Evolutionary conservation across 2,888 invertebrate genomes (phyloP), one percentile per base, ranked within the genome.

Genomic region (Brachypalpus laphriformis): DNA sequence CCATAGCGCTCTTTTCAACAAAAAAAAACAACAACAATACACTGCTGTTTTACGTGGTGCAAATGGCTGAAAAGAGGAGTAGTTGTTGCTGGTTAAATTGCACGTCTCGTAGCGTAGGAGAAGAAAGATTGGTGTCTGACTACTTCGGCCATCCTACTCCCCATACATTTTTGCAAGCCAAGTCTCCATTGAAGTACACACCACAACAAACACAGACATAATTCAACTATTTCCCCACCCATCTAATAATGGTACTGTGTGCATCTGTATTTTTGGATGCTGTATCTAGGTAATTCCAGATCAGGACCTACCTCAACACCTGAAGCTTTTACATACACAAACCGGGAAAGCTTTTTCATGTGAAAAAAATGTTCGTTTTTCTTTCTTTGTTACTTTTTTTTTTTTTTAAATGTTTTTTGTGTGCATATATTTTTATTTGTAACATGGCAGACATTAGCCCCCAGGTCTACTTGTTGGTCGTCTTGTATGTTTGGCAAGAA

Each of bases 271-370:
- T 68, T 70, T 57, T 28, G 71, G 81, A 85, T 85, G 85, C 85
- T 85, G 80, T 81, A 81, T 85, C 85, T 85, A 85, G 81, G 85
- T 80, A 85, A 85, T 81, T 81, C 71, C 75, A 81, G 85, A 65
- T 76, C 82, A 77, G 81, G 85, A 86, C 85, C 85, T 86, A 72
- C 82, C 85, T 76, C 85, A 86, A 82, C 47, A 82, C 71, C 66
- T 82, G 71, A 72, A 86, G 85, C 85, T 86, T 82, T 82, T 68
- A 72, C 54, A 82, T 59, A 59, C n/a, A n/a, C n/a, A 18, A 72
- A 51, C 28, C 49, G 59, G 20, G 28, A 40, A 28, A 72, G 72
- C 72, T 72, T 72, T 72, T 51, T 0, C 2, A 25, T 49, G 14
- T 61, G 37, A 45, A 66, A 28, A n/a, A 54, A 42, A n/a, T 16